Conservation (phyloP, 2,888 invertebrate species). For the Podotricha telesiphe region DNA sequence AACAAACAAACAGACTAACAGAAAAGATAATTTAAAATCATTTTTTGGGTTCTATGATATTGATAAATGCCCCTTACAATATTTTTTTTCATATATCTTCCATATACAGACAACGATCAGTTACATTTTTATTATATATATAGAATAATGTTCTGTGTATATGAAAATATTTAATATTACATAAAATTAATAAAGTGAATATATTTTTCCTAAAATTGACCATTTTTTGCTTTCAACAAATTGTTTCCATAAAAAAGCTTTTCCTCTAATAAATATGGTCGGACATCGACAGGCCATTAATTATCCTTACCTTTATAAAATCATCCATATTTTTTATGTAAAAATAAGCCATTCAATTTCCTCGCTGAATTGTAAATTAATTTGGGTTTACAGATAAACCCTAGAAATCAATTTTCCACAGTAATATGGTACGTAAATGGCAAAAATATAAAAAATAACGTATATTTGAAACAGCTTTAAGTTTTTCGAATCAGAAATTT, state of each 20-base stretch:
- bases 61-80: no score
- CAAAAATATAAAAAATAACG: background rate
- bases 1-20: no score
- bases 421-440: background rate
- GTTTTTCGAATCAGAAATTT: background rate
- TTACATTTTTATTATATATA: no score
- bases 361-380: constrained; percentile 34
- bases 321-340: constrained; percentile 53
- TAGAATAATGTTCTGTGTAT: background rate
- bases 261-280: constrained; percentile 54
- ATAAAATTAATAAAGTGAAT: constrained; percentile 13
- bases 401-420: background rate
- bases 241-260: constrained; percentile 40
- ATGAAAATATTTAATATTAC: background rate
- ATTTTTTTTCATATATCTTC: no score
- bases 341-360: constrained; percentile 47
- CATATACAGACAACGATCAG: background rate
- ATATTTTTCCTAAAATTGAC: background rate
- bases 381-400: constrained; percentile 26
- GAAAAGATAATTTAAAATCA: no score
- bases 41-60: no score
- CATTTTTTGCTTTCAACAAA: constrained; percentile 3
- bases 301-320: constrained; percentile 51
- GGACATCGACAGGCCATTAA: constrained; percentile 55
- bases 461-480: background rate